Evolutionary conservation across 2,888 invertebrate species (phyloP).

Genomic region (Molanna angustata): DNA sequence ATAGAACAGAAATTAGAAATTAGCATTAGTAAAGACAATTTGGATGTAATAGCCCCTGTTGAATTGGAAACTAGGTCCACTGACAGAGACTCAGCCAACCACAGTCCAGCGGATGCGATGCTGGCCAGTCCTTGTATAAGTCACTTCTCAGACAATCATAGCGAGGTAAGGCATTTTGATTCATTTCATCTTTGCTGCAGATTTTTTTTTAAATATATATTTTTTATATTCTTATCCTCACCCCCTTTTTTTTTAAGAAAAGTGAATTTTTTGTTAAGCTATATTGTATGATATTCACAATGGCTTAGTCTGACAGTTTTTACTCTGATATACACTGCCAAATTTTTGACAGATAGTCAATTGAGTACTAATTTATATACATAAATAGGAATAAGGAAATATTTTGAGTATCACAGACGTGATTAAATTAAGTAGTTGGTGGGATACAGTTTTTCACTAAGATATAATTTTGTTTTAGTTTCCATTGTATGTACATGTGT

Average conservation of each 20-base stretch:
- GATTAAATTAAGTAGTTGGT: too few species aligned
- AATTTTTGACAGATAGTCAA: too few species aligned
- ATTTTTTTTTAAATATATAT: too few species aligned
- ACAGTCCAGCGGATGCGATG: conserved; percentile 71
- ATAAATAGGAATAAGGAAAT: too few species aligned
- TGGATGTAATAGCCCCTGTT: conserved; percentile 20
- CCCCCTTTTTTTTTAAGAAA: neutral
- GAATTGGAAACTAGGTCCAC: conserved; percentile 14
- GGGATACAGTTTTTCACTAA: too few species aligned
- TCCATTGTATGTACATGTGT: too few species aligned
- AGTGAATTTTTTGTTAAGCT: neutral
- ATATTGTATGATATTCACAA: neutral
- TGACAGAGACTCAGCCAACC: conserved; percentile 70
- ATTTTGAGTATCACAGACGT: too few species aligned
- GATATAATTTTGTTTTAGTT: too few species aligned
- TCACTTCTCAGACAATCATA: conserved; percentile 67
- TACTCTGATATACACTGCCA: too few species aligned
- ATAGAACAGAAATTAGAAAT: conserved; percentile 1
- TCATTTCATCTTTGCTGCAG: neutral
- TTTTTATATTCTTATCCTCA: too few species aligned
- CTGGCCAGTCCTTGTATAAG: conserved; percentile 66
- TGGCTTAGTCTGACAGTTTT: too few species aligned
- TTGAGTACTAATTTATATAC: too few species aligned
- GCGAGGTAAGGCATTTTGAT: conserved; percentile 52
- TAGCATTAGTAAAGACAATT: conserved; percentile 42